phyloP scores from a whole-genome alignment of 2,888 invertebrate genomes.

The Epinotia bilunana region DNA sequence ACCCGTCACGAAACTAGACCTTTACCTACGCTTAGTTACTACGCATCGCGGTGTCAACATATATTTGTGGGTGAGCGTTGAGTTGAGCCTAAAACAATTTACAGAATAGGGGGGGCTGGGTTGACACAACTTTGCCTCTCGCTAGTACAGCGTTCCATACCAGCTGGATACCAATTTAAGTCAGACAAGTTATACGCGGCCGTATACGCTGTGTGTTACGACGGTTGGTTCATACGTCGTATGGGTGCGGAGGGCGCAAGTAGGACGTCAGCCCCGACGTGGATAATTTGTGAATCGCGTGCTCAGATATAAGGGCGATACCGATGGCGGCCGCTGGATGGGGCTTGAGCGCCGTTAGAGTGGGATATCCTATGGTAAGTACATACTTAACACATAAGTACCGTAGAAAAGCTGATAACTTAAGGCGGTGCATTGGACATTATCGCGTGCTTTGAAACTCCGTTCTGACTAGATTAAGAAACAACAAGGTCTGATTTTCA shows the following conservation, averaged over 20 bases:
- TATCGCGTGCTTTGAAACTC: no score
- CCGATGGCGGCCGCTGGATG: conserved; percentile 29
- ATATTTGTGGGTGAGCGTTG: no score
- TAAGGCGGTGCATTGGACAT: no score
- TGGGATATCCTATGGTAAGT: background rate
- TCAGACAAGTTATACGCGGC: background rate
- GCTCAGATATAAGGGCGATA: conserved; percentile 48
- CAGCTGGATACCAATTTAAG: background rate
- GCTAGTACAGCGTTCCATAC: background rate
- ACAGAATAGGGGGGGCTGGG: no score
- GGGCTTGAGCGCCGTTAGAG: background rate
- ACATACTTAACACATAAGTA: background rate
- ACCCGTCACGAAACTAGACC: no score
- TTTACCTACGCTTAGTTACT: no score
- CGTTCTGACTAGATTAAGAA: no score
- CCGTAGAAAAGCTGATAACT: background rate
- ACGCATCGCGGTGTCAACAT: no score
- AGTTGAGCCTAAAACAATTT: no score
- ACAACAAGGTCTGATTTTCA: no score
- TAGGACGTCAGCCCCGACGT: conserved; percentile 46
- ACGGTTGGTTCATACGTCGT: background rate
- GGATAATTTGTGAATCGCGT: conserved; percentile 69
- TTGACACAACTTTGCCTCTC: background rate
- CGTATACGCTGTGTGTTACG: background rate
- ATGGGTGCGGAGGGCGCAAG: conserved; percentile 37